A percentile compares a stretch with the other conserved stretches of the same genome.
These are phyloP conservation scores for Aegithalos caudatus DNA, from an alignment of 2,113 vertebrate species.

Conservation along the genomic window DNA sequence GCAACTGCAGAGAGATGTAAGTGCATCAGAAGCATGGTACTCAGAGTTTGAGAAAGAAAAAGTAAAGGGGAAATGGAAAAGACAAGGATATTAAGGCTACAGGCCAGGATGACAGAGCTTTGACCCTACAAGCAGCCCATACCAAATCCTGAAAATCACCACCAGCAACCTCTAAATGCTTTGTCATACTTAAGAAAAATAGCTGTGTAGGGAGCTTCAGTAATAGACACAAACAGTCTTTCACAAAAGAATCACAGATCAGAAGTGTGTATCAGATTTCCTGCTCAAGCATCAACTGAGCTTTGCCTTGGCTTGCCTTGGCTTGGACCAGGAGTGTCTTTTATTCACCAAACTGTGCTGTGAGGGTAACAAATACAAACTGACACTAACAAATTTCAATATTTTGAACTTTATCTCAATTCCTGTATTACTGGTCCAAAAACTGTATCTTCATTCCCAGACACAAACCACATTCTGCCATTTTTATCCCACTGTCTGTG, in stretches of 20 bases:
- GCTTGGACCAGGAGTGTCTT: background rate
- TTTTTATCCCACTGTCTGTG: background rate
- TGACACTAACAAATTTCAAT: background rate
- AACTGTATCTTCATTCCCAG: background rate
- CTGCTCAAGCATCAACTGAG: background rate
- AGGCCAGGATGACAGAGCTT: background rate
- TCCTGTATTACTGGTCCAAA: background rate
- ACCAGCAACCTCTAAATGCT: background rate
- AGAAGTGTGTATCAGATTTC: background rate
- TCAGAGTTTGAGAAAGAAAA: background rate
- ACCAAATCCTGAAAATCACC: background rate
- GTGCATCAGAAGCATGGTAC: background rate
- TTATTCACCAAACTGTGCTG: background rate
- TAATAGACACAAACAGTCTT: background rate
- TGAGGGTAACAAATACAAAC: background rate
- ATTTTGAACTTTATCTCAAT: background rate
- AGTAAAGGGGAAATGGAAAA: background rate
- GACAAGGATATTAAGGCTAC: background rate
- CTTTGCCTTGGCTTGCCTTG: background rate
- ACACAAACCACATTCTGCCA: background rate
- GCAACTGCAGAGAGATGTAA: background rate
- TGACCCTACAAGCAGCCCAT: background rate
- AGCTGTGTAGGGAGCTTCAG: background rate
- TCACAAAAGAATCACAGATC: background rate
- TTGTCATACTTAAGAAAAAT: background rate